These are phyloP conservation scores for Norana najaformis DNA, from an alignment of 2,888 invertebrate species.

Conservation along the genomic window DNA sequence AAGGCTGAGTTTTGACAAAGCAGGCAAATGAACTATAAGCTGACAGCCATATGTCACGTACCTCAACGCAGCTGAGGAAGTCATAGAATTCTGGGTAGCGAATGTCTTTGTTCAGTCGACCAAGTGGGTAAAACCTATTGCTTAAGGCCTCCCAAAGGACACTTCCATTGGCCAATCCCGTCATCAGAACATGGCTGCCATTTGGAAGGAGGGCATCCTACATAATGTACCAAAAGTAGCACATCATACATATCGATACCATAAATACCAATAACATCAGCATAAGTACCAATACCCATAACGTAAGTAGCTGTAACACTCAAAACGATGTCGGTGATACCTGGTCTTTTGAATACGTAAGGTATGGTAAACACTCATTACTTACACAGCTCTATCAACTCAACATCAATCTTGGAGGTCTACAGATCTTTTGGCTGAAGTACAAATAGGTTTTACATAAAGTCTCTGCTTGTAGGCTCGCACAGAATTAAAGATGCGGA, in stretches of 20 bases:
- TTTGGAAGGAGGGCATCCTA: slow-evolving; percentile 61
- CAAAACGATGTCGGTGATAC: too few species aligned
- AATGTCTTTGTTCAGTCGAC: slow-evolving; percentile 62
- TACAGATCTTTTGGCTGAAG: too few species aligned
- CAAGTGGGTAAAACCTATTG: slow-evolving; percentile 63
- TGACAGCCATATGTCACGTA: slow-evolving; percentile 47
- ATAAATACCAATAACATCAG: too few species aligned
- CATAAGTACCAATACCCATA: too few species aligned
- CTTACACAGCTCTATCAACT: too few species aligned
- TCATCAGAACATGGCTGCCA: slow-evolving; percentile 63
- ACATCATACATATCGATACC: neutral
- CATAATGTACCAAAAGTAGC: neutral
- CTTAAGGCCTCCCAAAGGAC: slow-evolving; percentile 63
- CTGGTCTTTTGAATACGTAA: too few species aligned
- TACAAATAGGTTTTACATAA: too few species aligned
- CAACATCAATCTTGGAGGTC: too few species aligned
- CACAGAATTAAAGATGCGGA: too few species aligned
- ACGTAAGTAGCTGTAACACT: too few species aligned
- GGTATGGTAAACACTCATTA: too few species aligned
- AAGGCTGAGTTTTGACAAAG: neutral
- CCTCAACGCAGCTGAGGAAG: slow-evolving; percentile 65
- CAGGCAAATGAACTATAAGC: neutral
- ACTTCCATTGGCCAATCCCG: slow-evolving; percentile 64
- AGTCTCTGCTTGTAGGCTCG: too few species aligned
- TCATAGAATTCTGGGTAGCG: slow-evolving; percentile 64